Evolutionary conservation across 2,797 vertebrate genomes (phyloP), one percentile per base, ranked within the genome.

Genomic region (Delichon dasypus): DNA sequence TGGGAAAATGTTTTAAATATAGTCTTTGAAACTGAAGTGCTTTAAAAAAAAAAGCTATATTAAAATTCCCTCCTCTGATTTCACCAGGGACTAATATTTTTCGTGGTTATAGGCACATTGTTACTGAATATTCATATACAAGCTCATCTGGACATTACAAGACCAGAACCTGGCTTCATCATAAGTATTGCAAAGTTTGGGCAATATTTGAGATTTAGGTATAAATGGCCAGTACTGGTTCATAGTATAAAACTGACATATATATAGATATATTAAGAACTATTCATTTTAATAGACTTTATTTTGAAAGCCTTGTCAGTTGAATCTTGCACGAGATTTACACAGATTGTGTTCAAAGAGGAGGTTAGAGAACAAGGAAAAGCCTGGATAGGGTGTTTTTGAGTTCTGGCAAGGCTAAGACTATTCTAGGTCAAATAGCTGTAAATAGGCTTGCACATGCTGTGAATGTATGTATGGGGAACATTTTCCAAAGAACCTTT

Each of bases 401-500:
- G 27, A 10, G 17, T 50, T 18, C 54, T 87, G 27, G n/a, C 16
- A 48, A 57, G 26, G 25, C 7, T 32, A 16, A 54, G 16, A 40
- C 0, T 1, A 15, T 61, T 76, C 42, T 25, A 48, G 42, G 22
- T 65, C 51, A 86, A 53, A 76, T 2, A 48, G 13, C 22, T 68
- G 17, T 17, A 73, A 61, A 65, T 9, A 11, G 5, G 20, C 3
- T 9, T 21, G 38, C 10, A 22, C 11, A 15, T 0, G 1, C 6
- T 45, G 17, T 42, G 6, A 66, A 19, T 26, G 20, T n/a, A 3
- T 22, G 3, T 15, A 22, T 12, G 2, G 11, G 5, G 25, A 65
- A 27, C 0, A 1, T 71, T 77, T 80, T 70, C 27, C 14, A 32
- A 45, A 58, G 32, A 84, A 61, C 4, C 1, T 44, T 45, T 53